Evolutionary conservation across 2,888 invertebrate species (phyloP).

Genomic region (Punctoribates punctum): DNA sequence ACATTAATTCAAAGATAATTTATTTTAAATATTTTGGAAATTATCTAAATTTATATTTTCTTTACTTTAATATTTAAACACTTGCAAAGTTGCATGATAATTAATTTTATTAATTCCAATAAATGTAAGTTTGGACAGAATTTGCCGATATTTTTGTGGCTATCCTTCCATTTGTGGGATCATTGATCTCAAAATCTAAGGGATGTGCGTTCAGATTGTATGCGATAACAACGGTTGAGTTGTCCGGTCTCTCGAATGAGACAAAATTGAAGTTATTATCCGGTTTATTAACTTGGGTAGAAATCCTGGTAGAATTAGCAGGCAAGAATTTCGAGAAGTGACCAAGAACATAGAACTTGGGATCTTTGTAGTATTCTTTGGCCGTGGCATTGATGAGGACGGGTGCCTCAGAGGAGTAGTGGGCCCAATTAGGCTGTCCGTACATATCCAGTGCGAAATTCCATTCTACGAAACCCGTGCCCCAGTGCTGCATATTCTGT

Average conservation of each 20-base stretch:
- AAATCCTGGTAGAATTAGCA: conserved; percentile 38
- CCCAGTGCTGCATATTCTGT: conserved; percentile 69
- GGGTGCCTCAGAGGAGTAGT: conserved; percentile 75
- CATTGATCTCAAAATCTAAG: conserved; percentile 28
- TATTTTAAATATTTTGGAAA: no score
- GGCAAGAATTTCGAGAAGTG: conserved; percentile 33
- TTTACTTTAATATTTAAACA: no score
- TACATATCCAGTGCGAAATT: conserved; percentile 56
- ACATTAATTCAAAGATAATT: no score
- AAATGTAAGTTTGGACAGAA: conserved; percentile 44
- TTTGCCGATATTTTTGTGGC: conserved; percentile 36
- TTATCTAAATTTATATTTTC: no score
- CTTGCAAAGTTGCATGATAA: not conserved
- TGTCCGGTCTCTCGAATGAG: conserved; percentile 43
- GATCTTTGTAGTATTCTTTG: conserved; percentile 39
- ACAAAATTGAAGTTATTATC: conserved; percentile 2
- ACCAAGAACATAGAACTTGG: conserved; percentile 33
- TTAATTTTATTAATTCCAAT: conserved; percentile 41
- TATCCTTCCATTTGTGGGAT: conserved; percentile 40
- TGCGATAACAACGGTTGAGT: conserved; percentile 43
- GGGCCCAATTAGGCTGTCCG: conserved; percentile 61
- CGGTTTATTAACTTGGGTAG: not conserved
- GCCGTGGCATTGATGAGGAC: conserved; percentile 13
- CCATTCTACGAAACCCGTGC: conserved; percentile 85
- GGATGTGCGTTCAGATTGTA: conserved; percentile 42